Conservation (phyloP, 2,113 vertebrate species). For the Daubentonia madagascariensis region DNA sequence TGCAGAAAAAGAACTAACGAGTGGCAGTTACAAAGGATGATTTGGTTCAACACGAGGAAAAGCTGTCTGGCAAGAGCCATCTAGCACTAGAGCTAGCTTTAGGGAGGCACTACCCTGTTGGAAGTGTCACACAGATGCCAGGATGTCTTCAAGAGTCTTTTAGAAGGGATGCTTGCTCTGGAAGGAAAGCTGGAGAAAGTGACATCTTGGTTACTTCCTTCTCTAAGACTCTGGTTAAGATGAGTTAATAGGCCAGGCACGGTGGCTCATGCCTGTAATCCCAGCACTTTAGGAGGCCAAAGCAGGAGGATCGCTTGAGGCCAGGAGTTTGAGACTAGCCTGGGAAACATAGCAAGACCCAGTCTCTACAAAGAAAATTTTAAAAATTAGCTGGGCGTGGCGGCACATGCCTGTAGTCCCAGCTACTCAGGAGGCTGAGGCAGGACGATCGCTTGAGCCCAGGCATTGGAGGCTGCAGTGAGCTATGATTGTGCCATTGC, state of each 20-base stretch:
- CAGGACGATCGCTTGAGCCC: too few relatives aligned
- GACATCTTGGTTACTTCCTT: background rate
- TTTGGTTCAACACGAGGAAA: background rate
- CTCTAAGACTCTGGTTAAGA: background rate
- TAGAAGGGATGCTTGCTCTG: background rate
- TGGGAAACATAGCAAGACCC: too few relatives aligned
- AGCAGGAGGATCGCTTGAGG: too few relatives aligned
- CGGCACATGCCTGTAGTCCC: too few relatives aligned
- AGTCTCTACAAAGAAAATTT: too few relatives aligned
- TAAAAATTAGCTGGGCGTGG: too few relatives aligned
- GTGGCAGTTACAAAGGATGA: background rate
- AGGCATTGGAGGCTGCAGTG: too few relatives aligned
- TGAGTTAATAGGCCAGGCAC: background rate
- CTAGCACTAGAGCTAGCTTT: background rate
- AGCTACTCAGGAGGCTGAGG: too few relatives aligned
- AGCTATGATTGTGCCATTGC: too few relatives aligned
- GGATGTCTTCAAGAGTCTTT: background rate
- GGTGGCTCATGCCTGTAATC: too few relatives aligned
- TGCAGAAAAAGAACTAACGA: background rate
- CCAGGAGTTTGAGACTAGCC: too few relatives aligned
- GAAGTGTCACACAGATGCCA: background rate
- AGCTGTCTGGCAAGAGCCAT: background rate
- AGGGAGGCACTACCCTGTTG: background rate
- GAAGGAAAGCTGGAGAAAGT: background rate
- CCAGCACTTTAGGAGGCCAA: too few relatives aligned